Base-by-base conservation (phyloP, 2,888 invertebrate genomes). In the Eupithecia tripunctaria region DNA sequence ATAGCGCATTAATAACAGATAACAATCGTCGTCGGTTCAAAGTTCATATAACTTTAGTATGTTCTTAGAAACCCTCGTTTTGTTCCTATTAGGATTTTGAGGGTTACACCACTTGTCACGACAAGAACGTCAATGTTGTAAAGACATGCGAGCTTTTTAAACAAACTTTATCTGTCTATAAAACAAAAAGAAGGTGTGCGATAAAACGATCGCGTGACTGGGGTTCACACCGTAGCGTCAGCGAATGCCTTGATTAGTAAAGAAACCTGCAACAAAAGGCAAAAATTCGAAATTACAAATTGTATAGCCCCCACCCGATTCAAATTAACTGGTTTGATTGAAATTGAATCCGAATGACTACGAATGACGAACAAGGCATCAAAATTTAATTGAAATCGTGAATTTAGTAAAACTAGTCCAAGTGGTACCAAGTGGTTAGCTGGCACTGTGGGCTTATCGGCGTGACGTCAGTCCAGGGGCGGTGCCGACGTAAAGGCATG, bases 181-280 rank as follows among this genome's bases (percentile, higher is more conserved):
- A 93, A 92, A 91, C 89, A 87, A 87, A 91, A 91, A 91, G 87
- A 92, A 92, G 92, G 93, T 91, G 92, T 91, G 89, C 91, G 91
- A 91, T 93, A 91, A 91, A 92, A 91, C 90, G 90, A 89, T 94
- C 93, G 94, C 94, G 94, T 94, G 94, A 91, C 93, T 89, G 78
- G 74, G 82, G 84, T 85, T 87, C 86, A 86, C 89, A 86, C 84
- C 84, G 83, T 82, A 87, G 88, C 89, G 88, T 84, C 88, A 86
- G 86, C 82, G 87, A 91, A 92, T 91, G 89, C 90, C 88, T 91
- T 91, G 91, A 92, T 92, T 92, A 90, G 86, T 86, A 84, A 82
- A 86, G 81, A 86, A 85, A 79, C 81, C 83, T 82, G 80, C 82
- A 76, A 78, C 79, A 80, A 80, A 81, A 75, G 82, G 79, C 77